These are phyloP conservation scores for Gobio occitaniae DNA, from an alignment of 2,797 vertebrate genomes.

Conservation along the genomic window DNA sequence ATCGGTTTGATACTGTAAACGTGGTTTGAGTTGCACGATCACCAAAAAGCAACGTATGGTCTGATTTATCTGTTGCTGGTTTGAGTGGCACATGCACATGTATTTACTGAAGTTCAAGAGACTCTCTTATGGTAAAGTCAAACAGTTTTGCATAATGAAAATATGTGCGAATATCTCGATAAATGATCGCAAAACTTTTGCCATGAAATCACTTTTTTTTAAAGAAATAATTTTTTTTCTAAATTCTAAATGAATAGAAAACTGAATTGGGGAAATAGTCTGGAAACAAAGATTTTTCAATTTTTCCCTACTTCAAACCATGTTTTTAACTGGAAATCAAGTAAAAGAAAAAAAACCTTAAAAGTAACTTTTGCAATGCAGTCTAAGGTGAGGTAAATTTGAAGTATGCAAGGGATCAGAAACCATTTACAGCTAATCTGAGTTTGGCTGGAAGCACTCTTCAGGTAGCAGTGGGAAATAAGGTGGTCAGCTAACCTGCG, in stretches of 20 bases:
- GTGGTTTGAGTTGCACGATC: too few species aligned
- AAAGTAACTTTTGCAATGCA: neutral
- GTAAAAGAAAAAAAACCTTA: neutral
- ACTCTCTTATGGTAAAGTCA: too few species aligned
- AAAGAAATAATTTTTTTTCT: too few species aligned
- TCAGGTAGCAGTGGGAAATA: conserved; percentile 69
- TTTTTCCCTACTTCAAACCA: neutral
- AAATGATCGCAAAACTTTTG: too few species aligned
- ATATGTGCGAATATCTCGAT: too few species aligned
- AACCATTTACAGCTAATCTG: conserved; percentile 67
- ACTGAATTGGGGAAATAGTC: neutral
- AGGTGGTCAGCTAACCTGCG: conserved; percentile 79
- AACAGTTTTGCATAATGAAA: too few species aligned
- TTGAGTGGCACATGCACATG: too few species aligned
- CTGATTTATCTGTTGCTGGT: neutral
- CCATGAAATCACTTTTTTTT: neutral
- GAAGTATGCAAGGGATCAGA: conserved; percentile 70
- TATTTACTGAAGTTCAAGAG: neutral
- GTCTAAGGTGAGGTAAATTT: conserved; percentile 61
- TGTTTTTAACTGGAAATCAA: neutral
- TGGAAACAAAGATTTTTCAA: too few species aligned
- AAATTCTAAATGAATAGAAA: neutral
- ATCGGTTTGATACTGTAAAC: too few species aligned
- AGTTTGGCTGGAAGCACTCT: conserved; percentile 63
- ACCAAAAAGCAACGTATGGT: too few species aligned